These are phyloP conservation scores for Clivina fossor DNA, from an alignment of 2,888 invertebrate species.

Conservation along the genomic window DNA sequence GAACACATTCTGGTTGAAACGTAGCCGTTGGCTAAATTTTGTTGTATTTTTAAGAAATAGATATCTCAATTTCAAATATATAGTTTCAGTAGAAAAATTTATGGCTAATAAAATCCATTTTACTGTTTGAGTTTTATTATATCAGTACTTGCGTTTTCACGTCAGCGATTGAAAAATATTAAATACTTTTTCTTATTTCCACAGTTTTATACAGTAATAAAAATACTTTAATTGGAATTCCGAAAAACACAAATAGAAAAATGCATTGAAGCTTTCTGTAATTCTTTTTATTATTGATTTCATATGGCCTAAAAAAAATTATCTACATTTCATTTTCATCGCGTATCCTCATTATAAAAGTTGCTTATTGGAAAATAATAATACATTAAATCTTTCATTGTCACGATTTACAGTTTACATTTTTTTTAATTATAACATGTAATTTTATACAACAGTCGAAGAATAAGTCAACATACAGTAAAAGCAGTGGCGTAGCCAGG, in stretches of 20 bases:
- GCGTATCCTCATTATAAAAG: too few species aligned
- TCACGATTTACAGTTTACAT: too few species aligned
- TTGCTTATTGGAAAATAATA: too few species aligned
- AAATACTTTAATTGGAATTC: constrained; percentile 49
- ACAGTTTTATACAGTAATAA: constrained; percentile 45
- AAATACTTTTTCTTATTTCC: constrained; percentile 49
- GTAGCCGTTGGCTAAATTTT: too few species aligned
- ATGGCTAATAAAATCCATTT: constrained; percentile 53
- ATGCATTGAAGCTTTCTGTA: constrained; percentile 14
- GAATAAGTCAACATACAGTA: too few species aligned
- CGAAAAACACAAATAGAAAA: constrained; percentile 28
- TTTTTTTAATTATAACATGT: too few species aligned
- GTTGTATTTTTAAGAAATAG: constrained; percentile 34
- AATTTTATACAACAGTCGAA: too few species aligned
- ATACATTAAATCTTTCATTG: too few species aligned
- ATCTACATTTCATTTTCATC: constrained; percentile 13
- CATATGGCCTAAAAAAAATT: too few species aligned
- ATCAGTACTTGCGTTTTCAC: constrained; percentile 55
- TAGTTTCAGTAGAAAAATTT: constrained; percentile 46
- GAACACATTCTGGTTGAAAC: too few species aligned
- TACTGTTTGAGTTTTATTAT: constrained; percentile 54
- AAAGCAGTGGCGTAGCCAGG: too few species aligned
- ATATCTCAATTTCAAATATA: constrained; percentile 35
- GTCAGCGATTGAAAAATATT: constrained; percentile 52
- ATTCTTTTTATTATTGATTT: constrained; percentile 16